phyloP scores from a whole-genome alignment of 2,888 invertebrate species.

The Tortricodes alternella region DNA sequence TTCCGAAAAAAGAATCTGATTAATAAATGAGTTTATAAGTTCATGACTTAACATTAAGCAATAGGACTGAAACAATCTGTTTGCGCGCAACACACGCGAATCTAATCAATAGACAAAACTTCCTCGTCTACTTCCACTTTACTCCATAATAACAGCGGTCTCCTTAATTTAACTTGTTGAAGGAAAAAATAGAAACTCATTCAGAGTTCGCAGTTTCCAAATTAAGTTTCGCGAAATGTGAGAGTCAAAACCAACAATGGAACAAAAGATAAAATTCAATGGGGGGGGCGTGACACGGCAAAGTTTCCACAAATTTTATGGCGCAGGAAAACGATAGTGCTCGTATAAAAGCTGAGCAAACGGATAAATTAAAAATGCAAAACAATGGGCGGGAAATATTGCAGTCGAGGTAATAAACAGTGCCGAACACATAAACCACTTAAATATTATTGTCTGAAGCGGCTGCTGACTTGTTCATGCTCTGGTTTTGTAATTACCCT shows the following conservation, averaged over 20 bases:
- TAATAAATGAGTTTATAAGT: no score
- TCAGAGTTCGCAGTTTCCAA: slow-evolving; percentile 50
- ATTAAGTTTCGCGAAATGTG: slow-evolving; percentile 51
- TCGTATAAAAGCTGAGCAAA: slow-evolving; percentile 2
- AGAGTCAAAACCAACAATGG: slow-evolving; percentile 47
- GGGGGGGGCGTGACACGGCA: slow-evolving; percentile 47
- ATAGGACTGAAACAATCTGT: not conserved
- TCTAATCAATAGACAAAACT: slow-evolving; percentile 7
- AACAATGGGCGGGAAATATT: not conserved
- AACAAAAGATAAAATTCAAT: slow-evolving; percentile 55
- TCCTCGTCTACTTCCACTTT: slow-evolving; percentile 28
- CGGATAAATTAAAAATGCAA: not conserved
- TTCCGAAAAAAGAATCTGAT: no score
- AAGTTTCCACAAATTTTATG: slow-evolving; percentile 53
- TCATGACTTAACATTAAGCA: no score
- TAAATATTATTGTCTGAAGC: not conserved
- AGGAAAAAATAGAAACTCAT: slow-evolving; percentile 47
- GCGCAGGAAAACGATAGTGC: slow-evolving; percentile 56
- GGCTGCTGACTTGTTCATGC: not conserved
- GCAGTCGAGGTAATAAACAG: not conserved
- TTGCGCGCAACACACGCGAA: not conserved
- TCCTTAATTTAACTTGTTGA: slow-evolving; percentile 40
- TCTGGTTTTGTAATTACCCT: slow-evolving; percentile 6
- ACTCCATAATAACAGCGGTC: slow-evolving; percentile 33
- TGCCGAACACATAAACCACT: not conserved